Percentiles rank a stretch among this genome's conserved stretches.
Conservation (phyloP, 2,888 invertebrate species). For the Macrosiphum euphorbiae region DNA sequence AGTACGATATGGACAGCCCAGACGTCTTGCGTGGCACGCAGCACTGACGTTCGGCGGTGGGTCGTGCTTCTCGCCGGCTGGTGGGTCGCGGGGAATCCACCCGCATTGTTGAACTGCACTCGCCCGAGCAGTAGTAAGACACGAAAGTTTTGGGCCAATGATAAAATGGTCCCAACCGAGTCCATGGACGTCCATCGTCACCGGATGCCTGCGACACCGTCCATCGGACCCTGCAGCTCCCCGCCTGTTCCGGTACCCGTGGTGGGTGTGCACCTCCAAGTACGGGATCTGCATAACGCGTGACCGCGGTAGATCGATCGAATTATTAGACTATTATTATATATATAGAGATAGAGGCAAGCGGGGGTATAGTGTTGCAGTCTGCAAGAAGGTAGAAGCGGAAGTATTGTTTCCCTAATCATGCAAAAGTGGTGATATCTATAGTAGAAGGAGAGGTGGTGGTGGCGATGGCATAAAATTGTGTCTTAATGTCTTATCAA, state of each 20-base stretch:
- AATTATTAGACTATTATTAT: background rate
- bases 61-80: conserved; percentile 86
- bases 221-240: conserved; percentile 72
- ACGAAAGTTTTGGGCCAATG: conserved; percentile 90
- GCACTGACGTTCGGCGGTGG: conserved; percentile 89
- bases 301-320: background rate
- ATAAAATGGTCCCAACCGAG: conserved; percentile 99
- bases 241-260: conserved; percentile 79
- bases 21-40: conserved; percentile 92
- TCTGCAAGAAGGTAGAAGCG: background rate
- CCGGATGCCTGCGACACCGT: conserved; percentile 90
- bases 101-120: conserved; percentile 79
- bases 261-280: conserved; percentile 74
- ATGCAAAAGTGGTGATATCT: background rate
- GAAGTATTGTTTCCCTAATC: background rate
- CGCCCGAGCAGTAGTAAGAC: conserved; percentile 94
- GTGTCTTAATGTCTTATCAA: background rate
- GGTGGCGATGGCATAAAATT: background rate
- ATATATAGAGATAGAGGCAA: background rate
- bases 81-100: conserved; percentile 88
- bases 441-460: background rate
- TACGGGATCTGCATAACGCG: conserved; percentile 73
- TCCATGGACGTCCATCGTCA: conserved; percentile 93
- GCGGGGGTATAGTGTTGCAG: background rate
- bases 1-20: conserved; percentile 91